Evolutionary conservation across 1,140 invertebrate genomes (phyloP).

Genomic region (Matsumurasca onukii): DNA sequence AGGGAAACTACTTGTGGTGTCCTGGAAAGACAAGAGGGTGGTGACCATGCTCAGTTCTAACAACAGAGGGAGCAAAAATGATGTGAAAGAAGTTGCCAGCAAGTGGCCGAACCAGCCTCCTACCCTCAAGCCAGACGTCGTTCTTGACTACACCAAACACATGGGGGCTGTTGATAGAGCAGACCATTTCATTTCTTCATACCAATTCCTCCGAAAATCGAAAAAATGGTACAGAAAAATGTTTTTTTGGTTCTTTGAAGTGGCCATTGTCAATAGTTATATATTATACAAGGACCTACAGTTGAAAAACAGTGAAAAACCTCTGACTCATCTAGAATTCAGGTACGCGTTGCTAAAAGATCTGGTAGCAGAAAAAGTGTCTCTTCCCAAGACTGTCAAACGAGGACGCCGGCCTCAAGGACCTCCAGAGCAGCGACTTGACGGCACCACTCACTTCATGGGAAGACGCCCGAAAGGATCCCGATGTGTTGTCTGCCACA

Average conservation of each 20-base stretch:
- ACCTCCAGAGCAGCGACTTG: background rate
- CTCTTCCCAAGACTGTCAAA: background rate
- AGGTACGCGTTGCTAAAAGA: background rate
- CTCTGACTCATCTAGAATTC: background rate
- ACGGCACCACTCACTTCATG: background rate
- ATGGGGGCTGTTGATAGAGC: conserved; percentile 43
- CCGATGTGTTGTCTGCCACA: conserved; percentile 8
- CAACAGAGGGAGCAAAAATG: conserved; percentile 23
- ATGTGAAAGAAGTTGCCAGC: conserved; percentile 16
- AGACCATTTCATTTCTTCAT: conserved; percentile 43
- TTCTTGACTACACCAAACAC: conserved; percentile 41
- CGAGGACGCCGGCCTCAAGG: background rate
- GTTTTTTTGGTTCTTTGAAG: conserved; percentile 39
- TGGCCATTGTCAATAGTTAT: conserved; percentile 34
- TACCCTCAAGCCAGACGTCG: conserved; percentile 38
- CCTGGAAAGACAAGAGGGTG: conserved; percentile 39
- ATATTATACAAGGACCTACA: conserved; percentile 29
- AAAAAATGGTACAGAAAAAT: conserved; percentile 42
- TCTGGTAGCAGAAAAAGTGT: background rate
- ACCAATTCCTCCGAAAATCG: conserved; percentile 43
- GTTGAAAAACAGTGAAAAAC: background rate
- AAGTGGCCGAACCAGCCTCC: conserved; percentile 22
- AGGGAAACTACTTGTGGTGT: background rate
- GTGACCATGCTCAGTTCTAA: conserved; percentile 36
- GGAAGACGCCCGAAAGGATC: background rate